phyloP scores from a whole-genome alignment of 2,113 vertebrate genomes.

The Scytalopus superciliaris region DNA sequence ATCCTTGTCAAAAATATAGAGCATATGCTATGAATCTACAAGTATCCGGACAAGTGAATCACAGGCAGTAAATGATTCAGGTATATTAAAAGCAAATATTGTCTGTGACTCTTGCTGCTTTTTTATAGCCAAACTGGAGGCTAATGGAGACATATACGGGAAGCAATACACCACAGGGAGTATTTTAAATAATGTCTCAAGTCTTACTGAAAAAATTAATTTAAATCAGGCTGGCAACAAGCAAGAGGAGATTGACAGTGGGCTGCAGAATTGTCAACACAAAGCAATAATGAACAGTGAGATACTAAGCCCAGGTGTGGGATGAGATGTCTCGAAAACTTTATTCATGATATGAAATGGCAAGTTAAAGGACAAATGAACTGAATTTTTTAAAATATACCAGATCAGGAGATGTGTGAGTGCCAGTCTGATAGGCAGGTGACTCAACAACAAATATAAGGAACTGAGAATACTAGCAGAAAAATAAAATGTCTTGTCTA shows the following conservation, averaged over 20 bases:
- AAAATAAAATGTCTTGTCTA: neutral
- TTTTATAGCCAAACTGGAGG: neutral
- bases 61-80: neutral
- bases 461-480: neutral
- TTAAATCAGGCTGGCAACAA: neutral
- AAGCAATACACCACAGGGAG: neutral
- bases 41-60: neutral
- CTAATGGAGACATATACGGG: neutral
- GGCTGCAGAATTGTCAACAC: neutral
- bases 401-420: neutral
- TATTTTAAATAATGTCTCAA: neutral
- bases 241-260: neutral
- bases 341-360: neutral
- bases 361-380: conserved; percentile 40
- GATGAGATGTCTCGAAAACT: neutral
- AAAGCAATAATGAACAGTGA: neutral
- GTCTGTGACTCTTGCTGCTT: neutral
- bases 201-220: conserved; percentile 4
- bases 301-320: neutral
- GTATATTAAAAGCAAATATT: neutral
- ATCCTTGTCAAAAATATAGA: neutral
- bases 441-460: neutral
- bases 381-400: neutral
- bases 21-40: neutral
- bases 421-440: neutral